These are phyloP conservation scores for Platypus cylindrus DNA, from an alignment of 2,888 invertebrate genomes.

Conservation along the genomic window DNA sequence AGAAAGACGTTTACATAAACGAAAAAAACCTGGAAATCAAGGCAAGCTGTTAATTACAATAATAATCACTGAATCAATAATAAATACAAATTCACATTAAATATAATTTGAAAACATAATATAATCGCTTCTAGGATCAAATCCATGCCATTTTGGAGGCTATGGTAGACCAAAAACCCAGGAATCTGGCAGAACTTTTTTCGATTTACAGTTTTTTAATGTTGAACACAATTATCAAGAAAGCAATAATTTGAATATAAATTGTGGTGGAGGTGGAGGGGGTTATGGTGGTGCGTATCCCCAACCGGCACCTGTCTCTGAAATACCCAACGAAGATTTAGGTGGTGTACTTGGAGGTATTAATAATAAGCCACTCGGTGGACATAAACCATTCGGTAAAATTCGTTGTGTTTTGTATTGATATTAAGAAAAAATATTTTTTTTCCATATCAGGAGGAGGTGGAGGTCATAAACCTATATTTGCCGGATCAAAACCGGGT, in stretches of 20 bases:
- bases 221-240: constrained; percentile 23
- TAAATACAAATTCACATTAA: not conserved
- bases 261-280: constrained; percentile 19
- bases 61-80: not conserved
- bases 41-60: constrained; percentile 1
- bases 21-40: constrained; percentile 11
- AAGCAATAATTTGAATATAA: constrained; percentile 24
- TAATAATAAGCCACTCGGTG: constrained; percentile 7
- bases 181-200: constrained; percentile 22
- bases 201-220: constrained; percentile 23
- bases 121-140: constrained; percentile 3
- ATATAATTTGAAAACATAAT: not conserved
- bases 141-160: constrained; percentile 17
- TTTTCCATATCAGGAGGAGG: not conserved
- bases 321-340: not conserved
- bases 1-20: constrained; percentile 6
- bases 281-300: constrained; percentile 7
- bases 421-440: not conserved
- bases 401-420: too few species aligned
- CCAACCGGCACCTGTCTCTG: constrained; percentile 5
- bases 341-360: constrained; percentile 5
- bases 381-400: constrained; percentile 6
- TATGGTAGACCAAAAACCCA: constrained; percentile 15
- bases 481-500: constrained; percentile 2
- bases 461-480: constrained; percentile 8